These are phyloP conservation scores for Irena cyanogastra DNA, from an alignment of 2,113 vertebrate genomes.

Conservation along the genomic window DNA sequence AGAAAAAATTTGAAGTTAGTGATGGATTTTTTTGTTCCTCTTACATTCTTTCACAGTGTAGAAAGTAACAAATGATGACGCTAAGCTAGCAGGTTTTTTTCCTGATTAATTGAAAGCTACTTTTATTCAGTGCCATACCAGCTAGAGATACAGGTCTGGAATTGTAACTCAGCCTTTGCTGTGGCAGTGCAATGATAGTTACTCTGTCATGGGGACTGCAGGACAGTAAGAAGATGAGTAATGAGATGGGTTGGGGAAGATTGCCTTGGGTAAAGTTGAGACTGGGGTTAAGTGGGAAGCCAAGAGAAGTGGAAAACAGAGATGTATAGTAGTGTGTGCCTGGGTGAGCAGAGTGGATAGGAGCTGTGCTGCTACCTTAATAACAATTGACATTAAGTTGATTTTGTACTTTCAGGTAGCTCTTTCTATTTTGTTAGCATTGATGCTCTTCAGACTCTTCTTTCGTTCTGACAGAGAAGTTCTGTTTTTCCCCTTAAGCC, in stretches of 20 bases:
- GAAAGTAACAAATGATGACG: neutral
- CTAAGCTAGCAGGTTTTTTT: neutral
- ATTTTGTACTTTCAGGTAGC: neutral
- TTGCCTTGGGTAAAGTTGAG: neutral
- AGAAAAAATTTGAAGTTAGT: neutral
- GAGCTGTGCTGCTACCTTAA: neutral
- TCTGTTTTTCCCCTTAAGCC: neutral
- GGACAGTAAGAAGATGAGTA: neutral
- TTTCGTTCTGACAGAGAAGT: neutral
- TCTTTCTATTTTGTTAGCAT: neutral
- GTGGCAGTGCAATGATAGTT: neutral
- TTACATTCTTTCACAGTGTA: neutral
- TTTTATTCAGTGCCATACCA: neutral
- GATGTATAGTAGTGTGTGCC: neutral
- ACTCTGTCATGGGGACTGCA: neutral
- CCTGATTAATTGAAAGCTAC: neutral
- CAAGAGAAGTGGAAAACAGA: neutral
- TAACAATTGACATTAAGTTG: neutral
- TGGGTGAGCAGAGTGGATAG: neutral
- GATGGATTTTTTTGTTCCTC: neutral
- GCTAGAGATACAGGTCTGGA: neutral
- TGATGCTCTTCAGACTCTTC: neutral
- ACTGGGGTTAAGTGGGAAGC: neutral
- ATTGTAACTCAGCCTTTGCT: neutral
- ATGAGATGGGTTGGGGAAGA: neutral